phyloP scores from a whole-genome alignment of 2,888 invertebrate genomes.

The Fragum whitleyi region DNA sequence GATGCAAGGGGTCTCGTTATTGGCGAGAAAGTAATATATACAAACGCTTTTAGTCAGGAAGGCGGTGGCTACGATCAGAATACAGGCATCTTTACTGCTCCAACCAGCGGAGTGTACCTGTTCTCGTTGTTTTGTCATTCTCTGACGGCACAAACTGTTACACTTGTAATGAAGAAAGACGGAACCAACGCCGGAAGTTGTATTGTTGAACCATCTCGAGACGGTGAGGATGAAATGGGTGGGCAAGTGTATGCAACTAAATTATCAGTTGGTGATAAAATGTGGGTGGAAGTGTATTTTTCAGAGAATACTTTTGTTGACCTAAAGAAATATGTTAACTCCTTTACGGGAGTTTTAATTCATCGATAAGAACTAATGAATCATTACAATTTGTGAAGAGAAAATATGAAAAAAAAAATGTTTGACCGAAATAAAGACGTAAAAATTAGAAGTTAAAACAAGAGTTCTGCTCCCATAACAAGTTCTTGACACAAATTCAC shows the following conservation, averaged over 20 bases:
- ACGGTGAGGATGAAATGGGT: background rate
- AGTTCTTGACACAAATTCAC: too few relatives aligned
- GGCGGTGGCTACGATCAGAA: background rate
- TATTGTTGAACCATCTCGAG: background rate
- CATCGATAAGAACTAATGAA: too few relatives aligned
- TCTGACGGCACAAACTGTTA: background rate
- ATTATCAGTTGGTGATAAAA: background rate
- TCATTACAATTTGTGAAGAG: too few relatives aligned
- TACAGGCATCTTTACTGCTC: conserved; percentile 5
- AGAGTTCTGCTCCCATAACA: too few relatives aligned
- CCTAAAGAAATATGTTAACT: background rate
- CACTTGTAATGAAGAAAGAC: background rate
- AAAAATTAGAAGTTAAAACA: too few relatives aligned
- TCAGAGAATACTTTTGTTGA: background rate
- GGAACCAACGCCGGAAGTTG: background rate
- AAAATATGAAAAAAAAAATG: too few relatives aligned
- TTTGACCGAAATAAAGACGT: too few relatives aligned
- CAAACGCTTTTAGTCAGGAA: background rate
- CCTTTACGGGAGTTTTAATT: background rate
- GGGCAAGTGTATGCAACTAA: background rate
- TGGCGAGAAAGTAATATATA: background rate
- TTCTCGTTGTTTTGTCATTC: background rate
- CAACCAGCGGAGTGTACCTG: background rate
- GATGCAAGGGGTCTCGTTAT: background rate
- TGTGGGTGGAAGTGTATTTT: background rate